Conservation (phyloP, 2,113 vertebrate genomes). For the Pitta sordida region DNA sequence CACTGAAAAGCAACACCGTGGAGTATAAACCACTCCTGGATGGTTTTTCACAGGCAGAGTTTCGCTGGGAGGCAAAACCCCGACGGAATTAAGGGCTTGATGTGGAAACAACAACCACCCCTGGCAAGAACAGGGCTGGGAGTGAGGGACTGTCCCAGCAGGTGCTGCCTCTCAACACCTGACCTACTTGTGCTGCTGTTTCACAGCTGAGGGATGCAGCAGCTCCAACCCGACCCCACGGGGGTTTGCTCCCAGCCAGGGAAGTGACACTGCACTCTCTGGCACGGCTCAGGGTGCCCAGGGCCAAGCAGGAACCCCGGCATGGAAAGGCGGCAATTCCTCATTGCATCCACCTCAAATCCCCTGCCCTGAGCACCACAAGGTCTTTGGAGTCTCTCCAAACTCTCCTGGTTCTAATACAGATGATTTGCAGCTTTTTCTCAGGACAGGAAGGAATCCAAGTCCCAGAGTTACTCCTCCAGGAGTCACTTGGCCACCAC, state of each 20-base stretch:
- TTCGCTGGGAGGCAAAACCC: neutral
- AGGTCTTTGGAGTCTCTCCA: neutral
- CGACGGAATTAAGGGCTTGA: neutral
- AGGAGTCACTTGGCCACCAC: neutral
- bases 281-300: neutral
- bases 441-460: neutral
- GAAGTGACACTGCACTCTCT: neutral
- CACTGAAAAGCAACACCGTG: too few relatives aligned
- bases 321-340: neutral
- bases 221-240: neutral
- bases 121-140: neutral
- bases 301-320: neutral
- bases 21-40: neutral
- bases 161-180: neutral
- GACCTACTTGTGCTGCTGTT: neutral
- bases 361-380: fast-evolving
- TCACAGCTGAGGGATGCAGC: neutral
- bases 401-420: neutral
- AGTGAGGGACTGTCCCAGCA: neutral
- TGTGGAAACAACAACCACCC: fast-evolving
- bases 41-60: fast-evolving
- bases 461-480: neutral
- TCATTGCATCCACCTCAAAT: neutral
- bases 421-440: neutral
- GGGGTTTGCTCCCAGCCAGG: neutral